A percentile compares a stretch with the other conserved stretches of the same genome.
Evolutionary conservation across 2,113 vertebrate species (phyloP).

Genomic region (Paracyprichromis sp.): DNA sequence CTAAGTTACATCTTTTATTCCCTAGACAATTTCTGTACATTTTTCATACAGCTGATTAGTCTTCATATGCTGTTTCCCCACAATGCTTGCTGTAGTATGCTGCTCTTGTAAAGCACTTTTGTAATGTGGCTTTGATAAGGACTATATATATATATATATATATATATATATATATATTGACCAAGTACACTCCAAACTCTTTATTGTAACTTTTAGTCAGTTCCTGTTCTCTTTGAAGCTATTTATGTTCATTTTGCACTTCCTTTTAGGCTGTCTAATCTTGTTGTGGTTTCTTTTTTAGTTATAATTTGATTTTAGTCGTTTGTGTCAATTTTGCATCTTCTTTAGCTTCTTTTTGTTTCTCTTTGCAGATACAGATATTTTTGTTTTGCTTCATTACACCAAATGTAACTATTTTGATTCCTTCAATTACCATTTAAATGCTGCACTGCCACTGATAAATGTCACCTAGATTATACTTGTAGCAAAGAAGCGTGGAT

Average conservation of each 20-base stretch:
- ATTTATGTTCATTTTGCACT: neutral
- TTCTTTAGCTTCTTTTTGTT: neutral
- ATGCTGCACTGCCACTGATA: neutral
- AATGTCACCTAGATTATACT: neutral
- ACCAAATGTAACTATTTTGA: neutral
- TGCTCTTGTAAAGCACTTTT: neutral
- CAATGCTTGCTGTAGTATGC: neutral
- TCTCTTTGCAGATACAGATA: neutral
- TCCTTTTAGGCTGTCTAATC: neutral
- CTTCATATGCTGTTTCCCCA: neutral
- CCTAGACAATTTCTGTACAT: neutral
- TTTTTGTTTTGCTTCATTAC: neutral
- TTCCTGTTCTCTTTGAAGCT: neutral
- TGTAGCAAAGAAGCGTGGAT: accelerated
- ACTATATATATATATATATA: too few species aligned
- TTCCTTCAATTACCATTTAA: neutral
- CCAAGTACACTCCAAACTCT: neutral
- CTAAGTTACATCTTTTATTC: neutral
- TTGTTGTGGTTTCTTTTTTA: neutral
- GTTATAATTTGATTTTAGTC: neutral
- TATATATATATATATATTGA: neutral
- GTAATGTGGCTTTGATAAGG: neutral
- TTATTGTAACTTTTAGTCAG: neutral
- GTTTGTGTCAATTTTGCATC: neutral
- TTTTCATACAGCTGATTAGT: neutral